phyloP scores from a whole-genome alignment of 2,888 invertebrate genomes.

The Tortrix viridana region DNA sequence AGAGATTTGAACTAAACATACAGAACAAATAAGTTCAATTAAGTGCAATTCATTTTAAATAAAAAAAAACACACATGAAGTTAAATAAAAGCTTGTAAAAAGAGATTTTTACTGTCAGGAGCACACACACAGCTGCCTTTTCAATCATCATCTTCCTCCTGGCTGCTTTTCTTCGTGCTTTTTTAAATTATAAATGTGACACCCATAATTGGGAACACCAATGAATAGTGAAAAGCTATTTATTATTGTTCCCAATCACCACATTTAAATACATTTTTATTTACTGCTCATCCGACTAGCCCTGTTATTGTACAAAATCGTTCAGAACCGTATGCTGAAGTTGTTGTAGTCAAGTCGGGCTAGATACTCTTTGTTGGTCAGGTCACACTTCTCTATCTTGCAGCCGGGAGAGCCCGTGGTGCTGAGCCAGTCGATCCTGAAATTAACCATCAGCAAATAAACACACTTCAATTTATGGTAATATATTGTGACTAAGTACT shows the following conservation, averaged over 20 bases:
- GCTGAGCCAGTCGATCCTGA: constrained; percentile 92
- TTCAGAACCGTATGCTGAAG: constrained; percentile 92
- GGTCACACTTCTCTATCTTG: constrained; percentile 92
- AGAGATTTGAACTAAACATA: too few relatives aligned
- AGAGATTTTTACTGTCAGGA: too few relatives aligned
- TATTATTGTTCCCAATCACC: not conserved
- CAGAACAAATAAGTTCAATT: too few relatives aligned
- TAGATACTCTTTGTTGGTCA: constrained; percentile 91
- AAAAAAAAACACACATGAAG: too few relatives aligned
- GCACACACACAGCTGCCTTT: too few relatives aligned
- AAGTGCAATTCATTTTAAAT: too few relatives aligned
- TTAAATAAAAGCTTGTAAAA: too few relatives aligned
- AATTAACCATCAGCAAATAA: constrained; percentile 45
- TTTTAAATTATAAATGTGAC: too few relatives aligned
- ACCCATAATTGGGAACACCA: not conserved
- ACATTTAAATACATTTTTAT: not conserved
- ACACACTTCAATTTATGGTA: not conserved
- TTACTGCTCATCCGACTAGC: not conserved
- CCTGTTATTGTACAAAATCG: not conserved
- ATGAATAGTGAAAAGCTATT: too few relatives aligned
- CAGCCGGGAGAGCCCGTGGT: constrained; percentile 93
- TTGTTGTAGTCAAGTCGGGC: constrained; percentile 86
- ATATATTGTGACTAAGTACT: too few relatives aligned
- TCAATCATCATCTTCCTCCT: too few relatives aligned
- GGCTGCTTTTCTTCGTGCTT: too few relatives aligned